Base-by-base conservation (phyloP, 2,797 vertebrate species). In the Onychomys arenicola region DNA sequence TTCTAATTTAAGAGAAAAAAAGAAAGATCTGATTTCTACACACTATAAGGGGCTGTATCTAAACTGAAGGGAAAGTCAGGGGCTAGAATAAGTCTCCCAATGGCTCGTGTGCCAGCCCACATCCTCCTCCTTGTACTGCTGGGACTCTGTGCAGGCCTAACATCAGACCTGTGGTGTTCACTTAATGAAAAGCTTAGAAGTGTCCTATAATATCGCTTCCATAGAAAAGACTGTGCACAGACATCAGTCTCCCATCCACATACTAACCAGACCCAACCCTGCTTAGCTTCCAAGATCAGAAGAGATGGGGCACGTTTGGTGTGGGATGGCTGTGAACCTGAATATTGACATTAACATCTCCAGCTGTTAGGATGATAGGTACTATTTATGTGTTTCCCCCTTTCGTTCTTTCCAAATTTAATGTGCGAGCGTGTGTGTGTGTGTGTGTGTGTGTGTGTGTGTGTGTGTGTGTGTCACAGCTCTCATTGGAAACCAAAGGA, bases 391-490 rank as follows among this genome's bases (percentile, higher is more conserved):
- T 43, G 32, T 67, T 78, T 49, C 13, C 83, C 67, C 13, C 86
- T 69, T 80, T 57, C n/a, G 46, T 83, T 90, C 91, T 92, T 78
- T 90, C 32, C 65, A 91, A 75, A 71, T 76, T 55, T 34, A 83
- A 49, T 46, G 6, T 1, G 0, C 49, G 43, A 19, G 77, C 12
- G 49, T 3, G 14, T 40, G 23, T 0, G 2, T 55, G 78, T 1
- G 9, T 21, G 13, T 0, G 3, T 76, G 27, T 1, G 14, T 1
- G 3, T 46, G 27, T 2, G 14, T 2, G 10, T 76, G 37, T 13
- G 21, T 27, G 23, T 14, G 23, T 6, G 11, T 12, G 23, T 27
- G 77, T 55, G 23, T 3, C 46, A 49, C 19, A 86, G 12, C 46
- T 49, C 43, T 52, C 83, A 21, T 67, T 69, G 43, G 32, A 52